Conservation (phyloP, 1,140 invertebrate genomes). For the Tetranychus urticae region DNA sequence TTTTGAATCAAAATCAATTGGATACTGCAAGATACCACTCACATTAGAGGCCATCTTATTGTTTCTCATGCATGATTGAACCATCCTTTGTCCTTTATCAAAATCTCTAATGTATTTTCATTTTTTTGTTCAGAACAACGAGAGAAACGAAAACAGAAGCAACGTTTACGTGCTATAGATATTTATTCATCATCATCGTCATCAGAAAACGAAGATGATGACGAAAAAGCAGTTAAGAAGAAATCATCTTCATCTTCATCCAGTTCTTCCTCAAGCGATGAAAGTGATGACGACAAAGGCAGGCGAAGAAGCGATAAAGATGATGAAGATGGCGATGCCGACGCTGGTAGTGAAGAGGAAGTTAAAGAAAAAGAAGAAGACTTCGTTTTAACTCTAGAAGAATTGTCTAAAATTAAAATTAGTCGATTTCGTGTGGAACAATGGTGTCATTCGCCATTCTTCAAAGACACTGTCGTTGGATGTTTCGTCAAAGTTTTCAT, state of each 20-base stretch:
- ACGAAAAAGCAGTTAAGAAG: slow-evolving; percentile 10
- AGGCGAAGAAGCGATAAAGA: slow-evolving; percentile 15
- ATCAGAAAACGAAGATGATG: slow-evolving; percentile 17
- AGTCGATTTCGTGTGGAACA: slow-evolving; percentile 78
- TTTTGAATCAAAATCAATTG: not conserved
- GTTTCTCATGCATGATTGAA: too few species aligned
- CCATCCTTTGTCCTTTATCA: not conserved
- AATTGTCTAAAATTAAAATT: slow-evolving; percentile 62
- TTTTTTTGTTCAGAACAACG: slow-evolving; percentile 19
- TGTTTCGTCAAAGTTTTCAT: slow-evolving; percentile 92
- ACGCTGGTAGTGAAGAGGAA: slow-evolving; percentile 1
- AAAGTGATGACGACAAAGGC: slow-evolving; percentile 14
- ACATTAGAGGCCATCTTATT: too few species aligned
- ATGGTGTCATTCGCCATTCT: slow-evolving; percentile 88
- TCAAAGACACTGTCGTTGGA: slow-evolving; percentile 60
- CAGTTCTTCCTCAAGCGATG: slow-evolving; percentile 6
- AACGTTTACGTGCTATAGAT: slow-evolving; percentile 65
- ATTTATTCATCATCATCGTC: slow-evolving; percentile 67
- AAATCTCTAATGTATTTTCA: too few species aligned
- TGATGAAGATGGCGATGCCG: slow-evolving; percentile 9
- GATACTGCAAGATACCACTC: too few species aligned
- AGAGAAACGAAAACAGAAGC: slow-evolving; percentile 42
- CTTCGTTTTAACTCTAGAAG: slow-evolving; percentile 45
- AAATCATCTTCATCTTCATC: slow-evolving; percentile 10
- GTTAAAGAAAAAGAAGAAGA: slow-evolving; percentile 16